Conservation (phyloP, 1,140 invertebrate species). For the Drosophila tristis region DNA sequence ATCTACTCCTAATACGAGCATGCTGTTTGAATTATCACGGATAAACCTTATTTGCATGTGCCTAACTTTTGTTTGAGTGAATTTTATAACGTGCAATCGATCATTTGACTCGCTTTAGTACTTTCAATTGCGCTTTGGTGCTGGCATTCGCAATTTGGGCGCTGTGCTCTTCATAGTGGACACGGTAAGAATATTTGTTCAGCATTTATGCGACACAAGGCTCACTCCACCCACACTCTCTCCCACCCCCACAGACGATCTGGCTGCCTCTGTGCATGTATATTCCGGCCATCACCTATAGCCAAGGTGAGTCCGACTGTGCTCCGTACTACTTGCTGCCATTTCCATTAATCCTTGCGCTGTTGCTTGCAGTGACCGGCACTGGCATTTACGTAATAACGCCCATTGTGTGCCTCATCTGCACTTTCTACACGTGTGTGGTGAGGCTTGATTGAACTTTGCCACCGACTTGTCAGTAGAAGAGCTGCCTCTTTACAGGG, state of each 20-base stretch:
- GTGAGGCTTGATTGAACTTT: constrained; percentile 86
- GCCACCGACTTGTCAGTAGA: background rate
- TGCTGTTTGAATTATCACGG: background rate
- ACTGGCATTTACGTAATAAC: constrained; percentile 92
- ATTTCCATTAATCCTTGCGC: background rate
- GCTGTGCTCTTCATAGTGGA: constrained; percentile 89
- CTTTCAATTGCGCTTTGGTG: constrained; percentile 91
- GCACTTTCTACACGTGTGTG: constrained; percentile 95
- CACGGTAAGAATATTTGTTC: constrained; percentile 86
- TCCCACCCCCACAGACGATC: constrained; percentile 84
- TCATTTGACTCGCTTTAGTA: constrained; percentile 86
- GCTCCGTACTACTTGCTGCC: background rate
- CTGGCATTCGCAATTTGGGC: constrained; percentile 89
- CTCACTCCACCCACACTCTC: background rate
- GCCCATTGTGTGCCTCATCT: constrained; percentile 92
- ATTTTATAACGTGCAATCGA: background rate
- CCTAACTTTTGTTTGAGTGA: background rate
- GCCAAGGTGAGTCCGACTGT: constrained; percentile 86
- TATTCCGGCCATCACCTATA: constrained; percentile 92
- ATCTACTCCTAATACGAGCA: background rate
- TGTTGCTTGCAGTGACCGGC: constrained; percentile 89
- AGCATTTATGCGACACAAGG: background rate
- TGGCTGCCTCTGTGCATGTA: constrained; percentile 90
- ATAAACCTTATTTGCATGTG: background rate
- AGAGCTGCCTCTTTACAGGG: constrained; percentile 86